Percentiles rank a stretch among this genome's conserved stretches.
Conservation (phyloP, 2,113 vertebrate species). For the Fregata magnificens region DNA sequence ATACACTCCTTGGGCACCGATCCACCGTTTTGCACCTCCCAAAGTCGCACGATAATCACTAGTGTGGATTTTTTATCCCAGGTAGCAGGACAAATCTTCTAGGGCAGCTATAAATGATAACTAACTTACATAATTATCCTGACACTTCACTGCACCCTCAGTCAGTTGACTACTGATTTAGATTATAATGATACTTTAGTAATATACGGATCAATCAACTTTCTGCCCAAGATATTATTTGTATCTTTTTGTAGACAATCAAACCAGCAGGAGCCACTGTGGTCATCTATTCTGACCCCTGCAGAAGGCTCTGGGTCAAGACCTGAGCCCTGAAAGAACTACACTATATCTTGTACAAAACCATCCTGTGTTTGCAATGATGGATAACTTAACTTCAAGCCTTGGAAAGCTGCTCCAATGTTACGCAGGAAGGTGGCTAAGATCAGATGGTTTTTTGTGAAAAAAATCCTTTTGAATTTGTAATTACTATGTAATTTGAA, state of each 20-base stretch:
- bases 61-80: background rate
- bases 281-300: background rate
- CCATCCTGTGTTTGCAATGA: background rate
- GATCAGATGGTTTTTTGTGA: background rate
- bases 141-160: background rate
- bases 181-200: background rate
- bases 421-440: background rate
- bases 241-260: background rate
- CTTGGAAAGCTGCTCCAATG: background rate
- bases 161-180: background rate
- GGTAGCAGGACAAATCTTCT: background rate
- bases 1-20: background rate
- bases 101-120: background rate
- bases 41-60: fast-evolving
- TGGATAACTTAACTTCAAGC: background rate
- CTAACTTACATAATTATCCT: background rate
- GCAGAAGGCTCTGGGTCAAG: background rate
- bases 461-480: conserved; percentile 5
- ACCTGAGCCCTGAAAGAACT: background rate
- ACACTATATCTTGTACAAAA: background rate
- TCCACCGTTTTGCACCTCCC: background rate
- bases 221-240: background rate
- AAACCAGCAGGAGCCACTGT: background rate
- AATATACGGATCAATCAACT: background rate
- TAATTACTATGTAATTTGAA: conserved; percentile 50